A percentile compares a stretch with the other conserved stretches of the same genome.
Conservation (phyloP, 2,888 invertebrate genomes). For the Cremastinae sp. region DNA sequence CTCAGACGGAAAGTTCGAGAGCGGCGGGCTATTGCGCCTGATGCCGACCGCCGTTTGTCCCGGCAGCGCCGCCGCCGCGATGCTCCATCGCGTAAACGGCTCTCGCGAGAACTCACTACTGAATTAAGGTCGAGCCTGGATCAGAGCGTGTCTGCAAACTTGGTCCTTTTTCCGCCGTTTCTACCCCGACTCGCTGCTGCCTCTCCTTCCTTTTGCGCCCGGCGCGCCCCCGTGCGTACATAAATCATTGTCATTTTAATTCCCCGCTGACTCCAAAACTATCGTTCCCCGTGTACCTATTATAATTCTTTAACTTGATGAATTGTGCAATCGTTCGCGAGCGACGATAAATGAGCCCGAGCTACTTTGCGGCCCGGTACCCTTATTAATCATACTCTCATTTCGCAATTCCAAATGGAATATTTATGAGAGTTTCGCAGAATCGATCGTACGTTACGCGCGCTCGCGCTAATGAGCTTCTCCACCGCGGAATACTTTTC, state of each 20-base stretch:
- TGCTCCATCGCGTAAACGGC: conserved; percentile 53
- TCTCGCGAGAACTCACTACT: conserved; percentile 52
- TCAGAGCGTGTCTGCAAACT: conserved; percentile 56
- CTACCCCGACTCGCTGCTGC: conserved; percentile 14
- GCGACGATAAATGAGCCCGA: conserved; percentile 5
- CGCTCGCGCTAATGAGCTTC: not conserved
- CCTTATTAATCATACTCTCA: conserved; percentile 38
- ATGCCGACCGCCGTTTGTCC: conserved; percentile 32
- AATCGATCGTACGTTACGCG: conserved; percentile 36
- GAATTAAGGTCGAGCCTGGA: conserved; percentile 61
- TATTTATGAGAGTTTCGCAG: conserved; percentile 42
- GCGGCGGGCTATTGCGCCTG: conserved; percentile 21
- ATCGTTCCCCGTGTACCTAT: conserved; percentile 8
- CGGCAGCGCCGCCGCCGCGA: conserved; percentile 6
- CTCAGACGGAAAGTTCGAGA: conserved; percentile 36
- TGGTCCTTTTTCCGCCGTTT: conserved; percentile 30
- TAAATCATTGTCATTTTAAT: conserved; percentile 52
- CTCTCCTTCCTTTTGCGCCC: conserved; percentile 20
- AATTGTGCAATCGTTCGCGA: conserved; percentile 45
- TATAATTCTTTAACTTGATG: conserved; percentile 42
- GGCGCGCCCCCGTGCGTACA: conserved; percentile 6
- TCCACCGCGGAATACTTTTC: not conserved
- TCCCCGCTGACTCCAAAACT: conserved; percentile 24
- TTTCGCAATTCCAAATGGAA: conserved; percentile 35
- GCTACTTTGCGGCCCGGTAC: not conserved